Evolutionary conservation across 1,140 invertebrate genomes (phyloP).

Genomic region (Calliphora vicina): DNA sequence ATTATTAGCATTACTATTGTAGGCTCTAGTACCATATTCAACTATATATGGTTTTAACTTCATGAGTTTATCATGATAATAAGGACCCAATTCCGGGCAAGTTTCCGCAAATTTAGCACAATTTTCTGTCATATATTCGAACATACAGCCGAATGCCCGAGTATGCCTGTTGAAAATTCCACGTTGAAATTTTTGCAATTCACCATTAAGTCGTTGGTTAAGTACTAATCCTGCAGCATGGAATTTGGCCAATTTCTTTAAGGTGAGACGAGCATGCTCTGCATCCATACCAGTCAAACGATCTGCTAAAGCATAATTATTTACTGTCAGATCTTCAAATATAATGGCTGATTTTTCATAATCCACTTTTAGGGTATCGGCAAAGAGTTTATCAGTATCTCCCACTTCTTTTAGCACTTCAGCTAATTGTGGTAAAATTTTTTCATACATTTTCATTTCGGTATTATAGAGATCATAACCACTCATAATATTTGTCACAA

Average conservation of each 20-base stretch:
- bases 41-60: constrained; percentile 46
- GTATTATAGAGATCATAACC: constrained; percentile 50
- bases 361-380: constrained; percentile 54
- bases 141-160: constrained; percentile 46
- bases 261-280: constrained; percentile 62
- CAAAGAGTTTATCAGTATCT: constrained; percentile 54
- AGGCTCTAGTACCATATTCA: constrained; percentile 48
- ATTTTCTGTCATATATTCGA: constrained; percentile 46
- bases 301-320: constrained; percentile 66
- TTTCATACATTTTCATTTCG: constrained; percentile 60
- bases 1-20: constrained; percentile 59
- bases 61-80: constrained; percentile 48
- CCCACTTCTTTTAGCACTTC: constrained; percentile 42
- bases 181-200: constrained; percentile 50
- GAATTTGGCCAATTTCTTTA: constrained; percentile 66
- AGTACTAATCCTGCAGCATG: constrained; percentile 64
- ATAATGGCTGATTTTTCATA: constrained; percentile 56
- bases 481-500: constrained; percentile 46
- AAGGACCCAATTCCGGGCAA: constrained; percentile 38
- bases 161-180: constrained; percentile 57
- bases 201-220: constrained; percentile 48
- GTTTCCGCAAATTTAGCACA: constrained; percentile 41
- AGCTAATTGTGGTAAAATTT: constrained; percentile 50
- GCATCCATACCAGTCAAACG: constrained; percentile 65
- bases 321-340: constrained; percentile 67